phyloP scores from a whole-genome alignment of 2,113 vertebrate genomes.

The Neolamprologus tretocephalus region DNA sequence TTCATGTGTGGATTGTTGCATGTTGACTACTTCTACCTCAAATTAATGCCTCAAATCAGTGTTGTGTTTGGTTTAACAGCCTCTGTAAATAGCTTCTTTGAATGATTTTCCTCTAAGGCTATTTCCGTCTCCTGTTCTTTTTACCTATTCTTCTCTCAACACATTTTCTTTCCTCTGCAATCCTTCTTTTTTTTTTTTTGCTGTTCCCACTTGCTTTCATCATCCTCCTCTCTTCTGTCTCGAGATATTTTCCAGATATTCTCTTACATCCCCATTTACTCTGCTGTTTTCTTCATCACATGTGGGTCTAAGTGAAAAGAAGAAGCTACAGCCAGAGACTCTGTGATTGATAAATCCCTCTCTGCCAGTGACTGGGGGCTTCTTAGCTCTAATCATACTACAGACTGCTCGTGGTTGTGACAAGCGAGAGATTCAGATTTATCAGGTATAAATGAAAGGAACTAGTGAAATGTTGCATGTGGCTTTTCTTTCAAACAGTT shows the following conservation, averaged over 20 bases:
- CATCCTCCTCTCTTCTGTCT: neutral
- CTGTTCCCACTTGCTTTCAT: neutral
- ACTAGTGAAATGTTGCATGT: neutral
- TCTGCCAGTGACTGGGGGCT: slow-evolving; percentile 32
- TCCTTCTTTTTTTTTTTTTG: neutral
- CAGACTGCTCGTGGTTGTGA: neutral
- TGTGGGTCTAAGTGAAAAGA: neutral
- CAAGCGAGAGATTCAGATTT: neutral
- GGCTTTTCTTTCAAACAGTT: neutral
- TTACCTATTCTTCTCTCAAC: neutral
- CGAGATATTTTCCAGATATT: neutral
- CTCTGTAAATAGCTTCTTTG: slow-evolving; percentile 12
- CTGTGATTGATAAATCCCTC: slow-evolving; percentile 59
- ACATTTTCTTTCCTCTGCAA: neutral
- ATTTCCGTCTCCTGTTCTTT: neutral
- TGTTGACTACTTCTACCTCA: slow-evolving; percentile 5
- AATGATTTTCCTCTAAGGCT: slow-evolving; percentile 17
- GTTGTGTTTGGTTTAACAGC: neutral
- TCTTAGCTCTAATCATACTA: slow-evolving; percentile 35
- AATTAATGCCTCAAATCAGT: slow-evolving; percentile 10
- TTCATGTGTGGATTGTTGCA: slow-evolving; percentile 9
- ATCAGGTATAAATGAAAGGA: neutral
- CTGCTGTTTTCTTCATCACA: neutral
- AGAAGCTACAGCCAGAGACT: slow-evolving; percentile 15
- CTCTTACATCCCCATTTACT: neutral